Conservation (phyloP, 2,113 vertebrate genomes). For the Spilogale gracilis region DNA sequence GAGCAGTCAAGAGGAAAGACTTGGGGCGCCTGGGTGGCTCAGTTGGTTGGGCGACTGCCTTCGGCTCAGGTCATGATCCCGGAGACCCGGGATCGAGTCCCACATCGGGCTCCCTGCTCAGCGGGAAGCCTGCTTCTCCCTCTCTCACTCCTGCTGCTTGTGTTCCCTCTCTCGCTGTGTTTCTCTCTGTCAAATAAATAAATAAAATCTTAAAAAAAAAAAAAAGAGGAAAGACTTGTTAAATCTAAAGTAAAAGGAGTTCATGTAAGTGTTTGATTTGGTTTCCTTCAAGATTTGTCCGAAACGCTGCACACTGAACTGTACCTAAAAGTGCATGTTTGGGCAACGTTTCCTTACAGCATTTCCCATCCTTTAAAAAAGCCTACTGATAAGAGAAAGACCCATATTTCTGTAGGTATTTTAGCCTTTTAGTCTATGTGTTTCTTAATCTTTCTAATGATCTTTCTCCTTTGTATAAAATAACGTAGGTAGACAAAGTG, state of each 20-base stretch:
- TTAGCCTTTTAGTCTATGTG: neutral
- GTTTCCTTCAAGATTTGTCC: conserved; percentile 59
- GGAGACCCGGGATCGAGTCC: too few relatives aligned
- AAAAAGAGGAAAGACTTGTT: conserved; percentile 74
- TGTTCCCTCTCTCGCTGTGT: too few relatives aligned
- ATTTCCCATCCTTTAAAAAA: neutral
- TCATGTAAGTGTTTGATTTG: conserved; percentile 63
- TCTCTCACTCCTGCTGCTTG: too few relatives aligned
- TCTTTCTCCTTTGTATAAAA: conserved; percentile 28
- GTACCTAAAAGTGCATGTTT: neutral
- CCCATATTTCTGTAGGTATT: neutral
- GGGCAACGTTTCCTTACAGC: conserved; percentile 41
- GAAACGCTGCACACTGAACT: conserved; percentile 58
- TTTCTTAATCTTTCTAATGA: neutral
- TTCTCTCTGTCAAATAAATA: too few relatives aligned
- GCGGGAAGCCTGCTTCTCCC: too few relatives aligned
- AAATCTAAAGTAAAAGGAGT: conserved; percentile 65
- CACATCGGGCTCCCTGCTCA: too few relatives aligned
- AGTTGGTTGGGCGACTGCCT: too few relatives aligned
- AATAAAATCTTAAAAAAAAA: too few relatives aligned
- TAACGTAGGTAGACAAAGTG: neutral
- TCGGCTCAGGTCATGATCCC: too few relatives aligned
- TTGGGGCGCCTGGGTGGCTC: neutral
- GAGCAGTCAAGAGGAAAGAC: conserved; percentile 77
- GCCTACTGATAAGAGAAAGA: neutral